Evolutionary conservation across 1,140 invertebrate species (phyloP), one percentile per base, ranked within the genome.

Genomic region (Orchesella cincta): DNA sequence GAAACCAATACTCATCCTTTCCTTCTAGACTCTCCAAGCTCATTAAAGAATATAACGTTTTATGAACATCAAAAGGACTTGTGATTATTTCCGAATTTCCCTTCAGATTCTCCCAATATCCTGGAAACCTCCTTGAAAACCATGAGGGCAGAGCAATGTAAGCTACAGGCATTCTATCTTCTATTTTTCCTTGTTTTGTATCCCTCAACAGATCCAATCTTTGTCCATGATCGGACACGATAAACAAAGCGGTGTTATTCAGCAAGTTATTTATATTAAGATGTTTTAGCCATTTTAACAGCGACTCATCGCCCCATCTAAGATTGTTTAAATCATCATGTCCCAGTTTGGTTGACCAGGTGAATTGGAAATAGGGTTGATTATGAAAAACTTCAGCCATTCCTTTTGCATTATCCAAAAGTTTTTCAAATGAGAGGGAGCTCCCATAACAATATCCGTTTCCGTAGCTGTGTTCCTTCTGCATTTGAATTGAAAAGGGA

Each of bases 151-250:
- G 79, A 81, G 90, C 88, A 1, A 97, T 85, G 81, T 92, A 92
- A 18, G 95, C 87, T 78, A 95, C 93, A 0, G 96, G 96, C 26
- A 98, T 84, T 54, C 95, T 86, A 84, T 97, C 95, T 85, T 98
- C 96, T 76, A 96, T 87, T 84, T 93, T 91, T 0, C 96, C 96
- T 73, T 89, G 90, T 83, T 92, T 92, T 0, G 95, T 97, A 81
- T 89, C 84, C 20, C 93, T 84, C 28, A 94, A 90, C 1, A 87
- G 86, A 1, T 95, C 95, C 87, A 51, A 20, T 3, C 71, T 14
- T 39, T 14, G 3, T 0, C 96, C 96, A 85, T 98, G 97, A 85
- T 98, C 97, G 82, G 94, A 96, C 81, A 96, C 87, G 23, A 97
- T 89, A 35, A 98, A 87, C 0, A 98, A 84, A 0, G 89, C 84